A percentile compares a stretch with the other conserved stretches of the same genome.
Conservation (phyloP, 2,113 vertebrate genomes). For the Trachemys scripta region DNA sequence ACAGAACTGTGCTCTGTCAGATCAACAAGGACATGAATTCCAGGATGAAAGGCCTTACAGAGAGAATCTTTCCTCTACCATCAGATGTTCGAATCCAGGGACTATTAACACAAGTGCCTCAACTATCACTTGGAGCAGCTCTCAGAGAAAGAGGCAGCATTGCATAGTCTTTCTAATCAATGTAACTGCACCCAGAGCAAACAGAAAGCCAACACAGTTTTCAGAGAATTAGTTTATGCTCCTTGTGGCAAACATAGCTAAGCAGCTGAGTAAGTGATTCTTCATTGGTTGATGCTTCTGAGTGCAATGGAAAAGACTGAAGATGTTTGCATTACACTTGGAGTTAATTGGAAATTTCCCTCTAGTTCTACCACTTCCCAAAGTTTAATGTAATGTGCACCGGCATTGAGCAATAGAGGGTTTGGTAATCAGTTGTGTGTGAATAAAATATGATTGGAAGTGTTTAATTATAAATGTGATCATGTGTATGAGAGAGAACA, state of each 20-base stretch:
- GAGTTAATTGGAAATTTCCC: background rate
- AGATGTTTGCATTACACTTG: background rate
- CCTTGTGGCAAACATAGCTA: background rate
- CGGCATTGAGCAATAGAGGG: slow-evolving; percentile 14
- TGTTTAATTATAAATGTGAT: slow-evolving; percentile 65
- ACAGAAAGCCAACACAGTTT: background rate
- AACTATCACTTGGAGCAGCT: background rate
- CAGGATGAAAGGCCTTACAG: background rate
- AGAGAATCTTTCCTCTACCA: background rate
- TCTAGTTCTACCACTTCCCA: background rate
- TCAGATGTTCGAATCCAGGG: background rate
- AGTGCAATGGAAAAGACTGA: background rate
- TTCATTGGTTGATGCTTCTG: background rate
- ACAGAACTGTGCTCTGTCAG: background rate
- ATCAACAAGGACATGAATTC: background rate
- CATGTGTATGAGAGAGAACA: slow-evolving; percentile 10
- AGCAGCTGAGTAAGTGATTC: background rate
- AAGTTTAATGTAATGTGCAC: slow-evolving; percentile 9
- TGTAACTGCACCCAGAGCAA: background rate
- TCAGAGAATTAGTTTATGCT: background rate
- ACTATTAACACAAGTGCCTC: background rate
- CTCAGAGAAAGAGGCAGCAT: background rate
- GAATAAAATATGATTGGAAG: slow-evolving; percentile 53
- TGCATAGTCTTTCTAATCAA: background rate
- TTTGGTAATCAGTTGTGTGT: slow-evolving; percentile 19